These are phyloP conservation scores for Romanogobio albipinnatus DNA, from an alignment of 2,113 vertebrate species.

Conservation along the genomic window DNA sequence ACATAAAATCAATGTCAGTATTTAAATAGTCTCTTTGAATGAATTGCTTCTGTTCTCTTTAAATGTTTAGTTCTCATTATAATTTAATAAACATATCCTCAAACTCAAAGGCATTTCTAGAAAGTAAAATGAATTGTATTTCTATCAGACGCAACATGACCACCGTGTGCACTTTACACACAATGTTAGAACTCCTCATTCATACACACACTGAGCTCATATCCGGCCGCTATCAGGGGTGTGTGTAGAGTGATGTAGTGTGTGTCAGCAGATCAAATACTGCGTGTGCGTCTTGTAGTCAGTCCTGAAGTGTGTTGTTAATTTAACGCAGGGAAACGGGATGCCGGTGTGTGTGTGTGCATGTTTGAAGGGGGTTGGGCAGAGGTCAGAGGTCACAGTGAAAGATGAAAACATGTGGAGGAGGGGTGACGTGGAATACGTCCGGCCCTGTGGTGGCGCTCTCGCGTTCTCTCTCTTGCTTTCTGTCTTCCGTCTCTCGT, in stretches of 20 bases:
- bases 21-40: neutral
- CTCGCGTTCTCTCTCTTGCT: slow-evolving; percentile 39
- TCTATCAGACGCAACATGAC: neutral
- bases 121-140: neutral
- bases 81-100: no score
- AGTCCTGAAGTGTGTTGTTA: slow-evolving; percentile 42
- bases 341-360: slow-evolving; percentile 29
- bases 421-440: slow-evolving; percentile 61
- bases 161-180: slow-evolving; percentile 36
- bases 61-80: neutral
- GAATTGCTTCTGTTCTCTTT: neutral
- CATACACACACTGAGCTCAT: slow-evolving; percentile 40
- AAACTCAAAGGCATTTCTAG: neutral
- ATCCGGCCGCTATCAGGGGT: slow-evolving; percentile 44
- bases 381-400: slow-evolving; percentile 70
- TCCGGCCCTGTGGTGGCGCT: slow-evolving; percentile 26
- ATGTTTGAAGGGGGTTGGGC: slow-evolving; percentile 67
- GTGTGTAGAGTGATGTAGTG: slow-evolving; percentile 54
- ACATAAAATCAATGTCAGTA: neutral
- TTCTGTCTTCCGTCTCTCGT: slow-evolving; percentile 19
- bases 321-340: slow-evolving; percentile 26
- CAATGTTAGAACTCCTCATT: slow-evolving; percentile 12
- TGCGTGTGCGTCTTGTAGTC: slow-evolving; percentile 18
- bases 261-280: slow-evolving; percentile 50
- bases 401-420: slow-evolving; percentile 73